Evolutionary conservation across 1,140 invertebrate species (phyloP).

Genomic region (Hycleus phaleratus): DNA sequence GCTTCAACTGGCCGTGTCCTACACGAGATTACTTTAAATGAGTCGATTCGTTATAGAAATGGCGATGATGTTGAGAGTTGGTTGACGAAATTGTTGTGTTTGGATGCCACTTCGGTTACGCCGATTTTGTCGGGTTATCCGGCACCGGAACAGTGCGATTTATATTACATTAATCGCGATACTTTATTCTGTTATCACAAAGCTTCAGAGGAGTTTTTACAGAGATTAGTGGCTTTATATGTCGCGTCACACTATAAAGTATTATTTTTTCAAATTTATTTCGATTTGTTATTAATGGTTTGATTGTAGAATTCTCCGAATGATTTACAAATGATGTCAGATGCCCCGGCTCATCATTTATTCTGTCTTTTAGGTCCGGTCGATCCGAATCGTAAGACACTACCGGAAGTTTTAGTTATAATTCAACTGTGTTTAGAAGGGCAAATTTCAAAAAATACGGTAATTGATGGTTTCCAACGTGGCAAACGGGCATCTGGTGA

Average conservation of each 20-base stretch:
- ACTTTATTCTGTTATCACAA: conserved; percentile 96
- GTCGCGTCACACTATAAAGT: conserved; percentile 97
- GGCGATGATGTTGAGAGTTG: conserved; percentile 87
- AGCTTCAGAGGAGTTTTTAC: conserved; percentile 90
- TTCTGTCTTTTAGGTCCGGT: conserved; percentile 91
- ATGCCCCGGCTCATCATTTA: conserved; percentile 96
- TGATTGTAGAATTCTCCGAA: conserved; percentile 85
- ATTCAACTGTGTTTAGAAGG: conserved; percentile 95
- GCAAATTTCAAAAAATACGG: conserved; percentile 74
- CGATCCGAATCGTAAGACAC: conserved; percentile 54
- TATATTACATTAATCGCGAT: conserved; percentile 89
- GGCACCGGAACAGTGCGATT: conserved; percentile 77
- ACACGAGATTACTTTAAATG: conserved; percentile 66
- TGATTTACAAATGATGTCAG: conserved; percentile 97
- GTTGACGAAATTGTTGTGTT: conserved; percentile 86
- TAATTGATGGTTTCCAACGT: conserved; percentile 68
- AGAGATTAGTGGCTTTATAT: conserved; percentile 85
- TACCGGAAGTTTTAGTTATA: conserved; percentile 89
- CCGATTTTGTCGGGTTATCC: conserved; percentile 71
- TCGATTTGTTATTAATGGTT: conserved; percentile 16
- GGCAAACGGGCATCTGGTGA: conserved; percentile 91
- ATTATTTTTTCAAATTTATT: neutral
- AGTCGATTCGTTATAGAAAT: conserved; percentile 89
- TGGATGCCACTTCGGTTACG: conserved; percentile 69
- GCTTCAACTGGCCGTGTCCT: conserved; percentile 46